phyloP scores from a whole-genome alignment of 35 echinoderm and acorn worm genomes.

The Ophiothrix spiculata region DNA sequence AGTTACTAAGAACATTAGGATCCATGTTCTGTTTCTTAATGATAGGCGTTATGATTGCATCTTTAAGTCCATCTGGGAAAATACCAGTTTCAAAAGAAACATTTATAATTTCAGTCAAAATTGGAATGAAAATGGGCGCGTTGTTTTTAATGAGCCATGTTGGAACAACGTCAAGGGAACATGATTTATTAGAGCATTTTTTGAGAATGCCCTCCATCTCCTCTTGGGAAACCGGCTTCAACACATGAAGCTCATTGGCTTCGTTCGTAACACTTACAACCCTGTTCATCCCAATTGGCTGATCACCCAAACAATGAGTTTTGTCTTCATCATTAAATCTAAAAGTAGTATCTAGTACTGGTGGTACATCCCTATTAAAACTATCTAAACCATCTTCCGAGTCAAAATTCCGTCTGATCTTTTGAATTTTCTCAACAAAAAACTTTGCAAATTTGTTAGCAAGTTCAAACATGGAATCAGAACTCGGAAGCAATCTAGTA shows the following conservation, averaged over 20 bases:
- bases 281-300: background rate
- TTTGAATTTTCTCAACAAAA: background rate
- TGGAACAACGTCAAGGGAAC: background rate
- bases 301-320: too few species aligned
- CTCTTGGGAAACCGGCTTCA: background rate
- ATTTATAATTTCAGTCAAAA: background rate
- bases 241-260: background rate
- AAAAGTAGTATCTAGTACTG: too few species aligned
- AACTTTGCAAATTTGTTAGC: background rate
- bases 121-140: background rate
- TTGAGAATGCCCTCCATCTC: background rate
- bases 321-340: too few species aligned
- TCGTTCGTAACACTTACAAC: background rate
- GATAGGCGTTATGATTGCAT: too few species aligned
- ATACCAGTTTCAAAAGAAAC: background rate
- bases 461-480: background rate
- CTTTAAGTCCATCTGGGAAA: background rate
- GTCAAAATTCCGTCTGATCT: background rate
- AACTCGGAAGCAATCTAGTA: background rate
- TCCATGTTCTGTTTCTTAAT: too few species aligned
- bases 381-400: background rate
- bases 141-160: background rate
- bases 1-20: too few species aligned
- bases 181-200: background rate
- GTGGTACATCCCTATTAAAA: too few species aligned